Evolutionary conservation across 2,113 vertebrate genomes (phyloP).

Genomic region (Clarias batrachus): DNA sequence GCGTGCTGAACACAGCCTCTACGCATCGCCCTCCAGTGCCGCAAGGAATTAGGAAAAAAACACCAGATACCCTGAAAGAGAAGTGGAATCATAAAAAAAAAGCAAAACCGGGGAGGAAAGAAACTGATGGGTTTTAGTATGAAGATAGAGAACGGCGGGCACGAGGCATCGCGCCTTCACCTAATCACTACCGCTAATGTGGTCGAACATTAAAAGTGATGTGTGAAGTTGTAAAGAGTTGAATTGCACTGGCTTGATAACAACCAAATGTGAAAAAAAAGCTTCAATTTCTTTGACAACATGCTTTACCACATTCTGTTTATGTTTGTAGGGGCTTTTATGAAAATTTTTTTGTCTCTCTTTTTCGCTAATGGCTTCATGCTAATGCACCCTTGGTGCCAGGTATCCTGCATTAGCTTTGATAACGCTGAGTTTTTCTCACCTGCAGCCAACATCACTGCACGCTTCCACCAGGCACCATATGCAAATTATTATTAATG

Average conservation of each 20-base stretch:
- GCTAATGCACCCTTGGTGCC: constrained; percentile 44
- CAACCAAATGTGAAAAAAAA: neutral
- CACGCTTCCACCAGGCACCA: constrained; percentile 71
- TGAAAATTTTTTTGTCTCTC: neutral
- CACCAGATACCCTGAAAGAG: constrained; percentile 20
- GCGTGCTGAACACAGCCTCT: constrained; percentile 74
- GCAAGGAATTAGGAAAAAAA: constrained; percentile 46
- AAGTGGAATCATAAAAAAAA: constrained; percentile 39
- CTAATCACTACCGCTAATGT: constrained; percentile 27
- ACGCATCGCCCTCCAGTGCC: constrained; percentile 59
- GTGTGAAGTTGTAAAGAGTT: constrained; percentile 32
- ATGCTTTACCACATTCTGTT: neutral
- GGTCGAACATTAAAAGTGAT: constrained; percentile 33
- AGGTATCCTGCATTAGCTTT: constrained; percentile 68
- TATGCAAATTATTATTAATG: constrained; percentile 78
- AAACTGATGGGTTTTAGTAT: constrained; percentile 28
- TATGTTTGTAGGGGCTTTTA: constrained; percentile 19
- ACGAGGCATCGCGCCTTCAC: constrained; percentile 17
- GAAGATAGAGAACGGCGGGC: constrained; percentile 19
- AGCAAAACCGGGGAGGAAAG: constrained; percentile 9
- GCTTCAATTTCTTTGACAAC: constrained; percentile 5
- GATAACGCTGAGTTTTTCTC: constrained; percentile 66
- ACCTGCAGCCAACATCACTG: constrained; percentile 71
- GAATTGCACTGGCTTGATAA: neutral
- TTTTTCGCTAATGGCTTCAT: constrained; percentile 55